Evolutionary conservation across 2,888 invertebrate genomes (phyloP), one percentile per base, ranked within the genome.

Genomic region (Macrophya annulata): DNA sequence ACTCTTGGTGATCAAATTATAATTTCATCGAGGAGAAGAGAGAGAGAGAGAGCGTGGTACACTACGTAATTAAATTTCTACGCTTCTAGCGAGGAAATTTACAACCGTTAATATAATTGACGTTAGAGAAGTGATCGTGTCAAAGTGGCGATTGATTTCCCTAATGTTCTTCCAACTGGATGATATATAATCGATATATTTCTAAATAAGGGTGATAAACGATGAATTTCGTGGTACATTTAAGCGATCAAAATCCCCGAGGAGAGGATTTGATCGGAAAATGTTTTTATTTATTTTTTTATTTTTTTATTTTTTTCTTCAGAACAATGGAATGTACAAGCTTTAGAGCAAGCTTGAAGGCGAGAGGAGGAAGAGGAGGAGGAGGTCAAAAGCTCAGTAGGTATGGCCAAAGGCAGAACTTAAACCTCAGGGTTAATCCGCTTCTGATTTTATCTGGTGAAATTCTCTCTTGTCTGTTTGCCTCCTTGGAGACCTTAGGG

Each of bases 361-460:
- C 21, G 21, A 43, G 40, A 21, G n/a, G 40, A 81, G 6, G n/a
- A 48, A 17, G n/a, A 12, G 21, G 40, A 21, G n/a, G 40, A 81
- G 6, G n/a, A 48, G 37, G n/a, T 21, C 77, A 21, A 59, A 62
- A 48, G 43, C 12, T 81, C 10, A 62, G 62, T 31, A 31, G 31
- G 31, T 62, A 5, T 45, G 25, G n/a, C 82, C 85, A 48, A 40
- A 25, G 84, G 84, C 84, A 72, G 65, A 85, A 77, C 81, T 85
- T 85, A 77, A 86, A 83, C 83, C 85, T 45, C 65, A 55, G 71
- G 81, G 68, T 85, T 85, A 85, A 85, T 85, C 81, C 40, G 81
- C 21, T 48, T 17, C 37, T 71, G 82, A 85, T 71, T 48, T 65
- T 85, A 82, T 85, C 82, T 85, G 51, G 71, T 15, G 5, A 82